Base-by-base conservation (phyloP, 2,113 vertebrate species). In the Dicentrarchus labrax region DNA sequence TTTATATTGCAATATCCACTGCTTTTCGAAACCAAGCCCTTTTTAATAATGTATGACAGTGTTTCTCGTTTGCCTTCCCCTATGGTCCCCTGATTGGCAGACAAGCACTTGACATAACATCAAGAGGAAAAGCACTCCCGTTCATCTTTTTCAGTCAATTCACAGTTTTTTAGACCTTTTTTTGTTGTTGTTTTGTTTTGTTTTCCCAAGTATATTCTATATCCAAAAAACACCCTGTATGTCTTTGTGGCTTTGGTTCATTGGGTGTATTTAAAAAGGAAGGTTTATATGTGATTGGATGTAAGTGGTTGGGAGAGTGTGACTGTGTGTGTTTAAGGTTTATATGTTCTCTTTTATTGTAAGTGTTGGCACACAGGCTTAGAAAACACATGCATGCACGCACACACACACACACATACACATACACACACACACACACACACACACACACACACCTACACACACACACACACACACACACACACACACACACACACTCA, bases 1-100 rank as follows among this genome's bases (percentile, higher is more conserved):
- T 48, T 90, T 70, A 81, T 83, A 74, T 67, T 39, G 72, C 81
- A 67, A 81, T 85, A 86, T 88, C 80, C 71, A 76, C 77, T 77
- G 72, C 87, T 82, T 88, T 87, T 70, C 30, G 30, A 0, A 73
- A 84, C 69, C 68, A 66, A 88, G 50, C 61, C 64, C 76, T 78
- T 19, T 83, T 92, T 90, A 93, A 93, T 92, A 88, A 88, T 89
- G 88, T 85, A 85, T 89, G 90, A 80, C 86, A 76, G 36, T 21
- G 71, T 51, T 77, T 82, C 83, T 74, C 86, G n/a, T 85, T 75
- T 38, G 17, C 64, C 54, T 72, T 68, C 54, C 60, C 78, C 56
- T 47, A 72, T 64, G 61, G 69, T 62, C 39, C 21, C 11, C 60
- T 88, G 88, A 91, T 90, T 91, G 82, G 85, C 83, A 88, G 81